These are phyloP conservation scores for Ennomos fuscantarius DNA, from an alignment of 2,888 invertebrate genomes.

Conservation along the genomic window DNA sequence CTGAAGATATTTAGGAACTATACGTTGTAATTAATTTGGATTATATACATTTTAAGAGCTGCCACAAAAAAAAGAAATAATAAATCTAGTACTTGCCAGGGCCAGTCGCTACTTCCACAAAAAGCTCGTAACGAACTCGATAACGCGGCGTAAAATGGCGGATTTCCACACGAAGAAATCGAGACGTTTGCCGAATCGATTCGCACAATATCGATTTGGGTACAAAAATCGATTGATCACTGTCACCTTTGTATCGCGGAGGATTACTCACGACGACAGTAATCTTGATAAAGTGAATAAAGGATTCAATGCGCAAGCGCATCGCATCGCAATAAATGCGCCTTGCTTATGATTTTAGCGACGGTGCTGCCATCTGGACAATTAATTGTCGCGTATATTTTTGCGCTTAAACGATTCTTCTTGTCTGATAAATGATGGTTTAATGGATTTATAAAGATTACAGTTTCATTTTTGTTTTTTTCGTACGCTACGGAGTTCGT, in stretches of 20 bases:
- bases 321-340: constrained; percentile 30
- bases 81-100: constrained; percentile 1
- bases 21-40: too few relatives aligned
- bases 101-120: constrained; percentile 19
- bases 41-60: too few relatives aligned
- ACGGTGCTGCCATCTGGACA: constrained; percentile 27
- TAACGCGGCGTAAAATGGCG: constrained; percentile 43
- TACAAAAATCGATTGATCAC: constrained; percentile 76
- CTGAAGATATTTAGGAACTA: too few relatives aligned
- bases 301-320: constrained; percentile 50
- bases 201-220: constrained; percentile 48
- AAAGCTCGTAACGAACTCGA: background rate
- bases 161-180: constrained; percentile 56
- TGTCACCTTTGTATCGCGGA: constrained; percentile 63
- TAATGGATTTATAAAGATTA: constrained; percentile 3
- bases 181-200: constrained; percentile 49
- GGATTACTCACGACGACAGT: constrained; percentile 70
- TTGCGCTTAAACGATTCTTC: constrained; percentile 2
- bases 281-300: constrained; percentile 70
- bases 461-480: too few relatives aligned
- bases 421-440: background rate
- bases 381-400: constrained; percentile 30
- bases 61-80: background rate
- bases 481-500: too few relatives aligned
- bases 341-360: constrained; percentile 36